phyloP scores from a whole-genome alignment of 2,888 invertebrate species.

The Drosophila siamana region DNA sequence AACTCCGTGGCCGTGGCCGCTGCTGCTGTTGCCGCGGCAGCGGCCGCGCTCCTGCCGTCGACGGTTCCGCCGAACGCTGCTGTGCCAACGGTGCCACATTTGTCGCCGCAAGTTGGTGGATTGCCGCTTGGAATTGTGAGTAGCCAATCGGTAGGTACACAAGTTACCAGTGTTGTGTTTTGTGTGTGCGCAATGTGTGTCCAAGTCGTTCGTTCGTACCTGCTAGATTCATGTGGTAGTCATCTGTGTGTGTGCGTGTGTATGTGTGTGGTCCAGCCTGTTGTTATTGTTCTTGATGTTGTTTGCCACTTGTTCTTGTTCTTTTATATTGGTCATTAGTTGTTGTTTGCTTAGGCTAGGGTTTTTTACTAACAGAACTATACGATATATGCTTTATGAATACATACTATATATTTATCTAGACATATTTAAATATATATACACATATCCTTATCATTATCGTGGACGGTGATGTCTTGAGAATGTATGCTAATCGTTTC shows the following conservation, averaged over 20 bases:
- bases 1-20: constrained; percentile 62
- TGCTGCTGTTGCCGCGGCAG: constrained; percentile 64
- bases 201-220: constrained; percentile 37
- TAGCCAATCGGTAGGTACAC: constrained; percentile 86
- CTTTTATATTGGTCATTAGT: constrained; percentile 55
- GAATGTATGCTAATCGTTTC: constrained; percentile 46
- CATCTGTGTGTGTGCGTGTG: constrained; percentile 40
- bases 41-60: constrained; percentile 56
- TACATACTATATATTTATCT: constrained; percentile 28
- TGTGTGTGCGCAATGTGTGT: constrained; percentile 48
- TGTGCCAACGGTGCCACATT: constrained; percentile 85
- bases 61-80: constrained; percentile 65
- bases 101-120: constrained; percentile 86
- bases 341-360: constrained; percentile 75
- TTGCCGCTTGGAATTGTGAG: constrained; percentile 86
- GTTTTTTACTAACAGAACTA: constrained; percentile 56
- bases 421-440: constrained; percentile 16
- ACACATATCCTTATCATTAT: not conserved
- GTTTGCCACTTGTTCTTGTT: constrained; percentile 52
- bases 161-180: constrained; percentile 62
- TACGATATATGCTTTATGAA: constrained; percentile 27
- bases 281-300: constrained; percentile 46
- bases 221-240: constrained; percentile 44
- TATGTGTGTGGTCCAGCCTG: constrained; percentile 53
- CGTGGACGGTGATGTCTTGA: not conserved